Evolutionary conservation across 2,113 vertebrate genomes (phyloP), one percentile per base, ranked within the genome.

Genomic region (Sebastes fasciatus): DNA sequence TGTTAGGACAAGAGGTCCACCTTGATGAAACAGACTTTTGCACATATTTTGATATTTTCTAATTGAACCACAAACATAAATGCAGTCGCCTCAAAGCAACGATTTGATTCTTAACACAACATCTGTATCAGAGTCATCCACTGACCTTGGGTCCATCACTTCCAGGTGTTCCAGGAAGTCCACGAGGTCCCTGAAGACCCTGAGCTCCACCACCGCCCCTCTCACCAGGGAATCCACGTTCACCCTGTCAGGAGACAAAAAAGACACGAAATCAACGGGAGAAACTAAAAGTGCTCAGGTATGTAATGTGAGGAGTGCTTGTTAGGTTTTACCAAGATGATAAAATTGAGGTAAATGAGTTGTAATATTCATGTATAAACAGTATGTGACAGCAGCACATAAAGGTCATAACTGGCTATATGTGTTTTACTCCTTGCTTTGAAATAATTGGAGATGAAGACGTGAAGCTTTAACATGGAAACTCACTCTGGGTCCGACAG

Each of bases 161-260:
- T 94, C 98, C 98, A 0, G 97, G 96, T n/a, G 98, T 99, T 71
- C 98, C 98, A 0, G 98, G 98, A 85, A 99, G 96, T 79, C 98
- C 98, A 1, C 98, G 97, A 46, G 96, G 80, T 11, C 98, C 98
- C 88, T 98, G 97, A 51, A 99, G 96, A 81, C 98, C 98, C 85
- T 98, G 98, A 26, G 97, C 8, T 0, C 98, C 98, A 0, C 96
- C 95, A 77, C 96, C 95, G 70, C 98, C 98, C 8, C 98, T 97
- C 93, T 99, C 98, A 11, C 98, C 98, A 21, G 98, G 98, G 96
- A 99, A 99, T 72, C 98, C 98, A 19, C 98, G 97, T 86, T 99
- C 98, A 1, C 98, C 98, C 98, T 99, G 88, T 77, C 1, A 65
- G 34, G 16, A 61, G 65, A 75, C 70, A 79, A 68, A 23, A 34